phyloP scores from a whole-genome alignment of 2,113 vertebrate species.

The Trematomus loennbergii region DNA sequence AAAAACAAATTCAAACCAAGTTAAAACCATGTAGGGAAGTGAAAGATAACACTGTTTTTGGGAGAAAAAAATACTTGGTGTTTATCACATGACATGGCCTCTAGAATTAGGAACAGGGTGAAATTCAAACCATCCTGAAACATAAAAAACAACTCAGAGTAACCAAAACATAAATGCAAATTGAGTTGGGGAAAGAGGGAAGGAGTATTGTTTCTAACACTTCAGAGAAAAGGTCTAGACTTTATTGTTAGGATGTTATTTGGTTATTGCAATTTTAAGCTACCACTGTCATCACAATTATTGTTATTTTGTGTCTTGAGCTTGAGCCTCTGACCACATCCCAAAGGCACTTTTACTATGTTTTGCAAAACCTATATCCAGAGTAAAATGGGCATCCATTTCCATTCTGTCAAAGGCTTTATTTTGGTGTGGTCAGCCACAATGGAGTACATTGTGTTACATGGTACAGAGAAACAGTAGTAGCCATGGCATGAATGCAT shows the following conservation, averaged over 20 bases:
- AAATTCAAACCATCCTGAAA: neutral
- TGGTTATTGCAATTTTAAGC: slow-evolving; percentile 1
- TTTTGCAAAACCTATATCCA: slow-evolving; percentile 48
- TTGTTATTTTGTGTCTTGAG: slow-evolving; percentile 47
- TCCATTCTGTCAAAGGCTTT: slow-evolving; percentile 34
- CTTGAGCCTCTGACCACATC: slow-evolving; percentile 18
- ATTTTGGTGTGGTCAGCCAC: slow-evolving; percentile 52
- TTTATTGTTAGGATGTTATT: slow-evolving; percentile 4
- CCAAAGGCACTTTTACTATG: slow-evolving; percentile 17
- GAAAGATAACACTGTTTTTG: slow-evolving; percentile 20
- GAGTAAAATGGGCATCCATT: slow-evolving; percentile 48
- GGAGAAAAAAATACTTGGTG: slow-evolving; percentile 2
- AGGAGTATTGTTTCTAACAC: slow-evolving; percentile 22
- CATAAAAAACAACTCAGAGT: neutral
- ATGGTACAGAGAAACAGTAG: neutral
- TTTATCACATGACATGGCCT: slow-evolving; percentile 5
- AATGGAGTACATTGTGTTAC: slow-evolving; percentile 3
- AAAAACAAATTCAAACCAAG: slow-evolving; percentile 42
- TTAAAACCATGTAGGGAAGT: slow-evolving; percentile 29
- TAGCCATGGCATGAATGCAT: neutral
- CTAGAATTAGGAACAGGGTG: neutral
- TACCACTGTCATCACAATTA: slow-evolving; percentile 52
- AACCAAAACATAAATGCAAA: neutral
- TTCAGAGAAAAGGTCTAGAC: neutral
- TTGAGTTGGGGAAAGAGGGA: neutral